Base-by-base conservation (phyloP, 1,140 invertebrate species). In the Ylistrum balloti region DNA sequence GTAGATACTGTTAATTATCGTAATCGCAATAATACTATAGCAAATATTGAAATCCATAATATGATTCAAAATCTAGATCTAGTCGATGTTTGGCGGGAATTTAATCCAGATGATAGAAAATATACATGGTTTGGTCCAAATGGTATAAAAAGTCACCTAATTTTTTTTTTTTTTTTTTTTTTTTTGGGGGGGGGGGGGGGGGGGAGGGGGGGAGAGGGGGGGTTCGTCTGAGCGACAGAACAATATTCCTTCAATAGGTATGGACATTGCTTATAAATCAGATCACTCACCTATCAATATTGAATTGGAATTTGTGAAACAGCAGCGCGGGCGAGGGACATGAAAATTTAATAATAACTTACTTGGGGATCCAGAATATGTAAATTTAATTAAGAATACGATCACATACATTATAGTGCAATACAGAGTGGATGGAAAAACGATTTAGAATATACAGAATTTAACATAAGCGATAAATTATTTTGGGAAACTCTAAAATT, bases 71-170 rank as follows among this genome's bases (percentile, higher is more conserved):
- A 86, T 32, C 86, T 86, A 33, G 86, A 86, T 34, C 32, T 86
- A 86, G 32, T 86, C 3, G 86, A 86, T 86, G 86, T 34, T 17
- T 86, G 86, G 86, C 2, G 86, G n/a, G 86, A 86, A 86, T 86
- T 86, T 9, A 86, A 28, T 86, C 5, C 0, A 1, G 86, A 86
- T 17, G 13, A 3, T 13, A 10, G 86, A 33, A 86, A 34, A 32
- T 34, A 86, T 11, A 86, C 86, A 9, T 86, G 86, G 86, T 86
- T 86, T 86, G 86, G 86, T 20, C 86, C 86, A 10, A 86, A 86
- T 86, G 86, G 86, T 13, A 86, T 33, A 86, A 10, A 34, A 86
- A 10, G 10, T 20, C 86, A 28, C 13, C 28, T 86, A 0, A 28
- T 3, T 17, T 86, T 33, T 86, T 10, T 17, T 22, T 20, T 86